Percentiles rank a stretch among this genome's conserved stretches.
Evolutionary conservation across 1,140 invertebrate species (phyloP).

Genomic region (Hylaeus volcanicus): DNA sequence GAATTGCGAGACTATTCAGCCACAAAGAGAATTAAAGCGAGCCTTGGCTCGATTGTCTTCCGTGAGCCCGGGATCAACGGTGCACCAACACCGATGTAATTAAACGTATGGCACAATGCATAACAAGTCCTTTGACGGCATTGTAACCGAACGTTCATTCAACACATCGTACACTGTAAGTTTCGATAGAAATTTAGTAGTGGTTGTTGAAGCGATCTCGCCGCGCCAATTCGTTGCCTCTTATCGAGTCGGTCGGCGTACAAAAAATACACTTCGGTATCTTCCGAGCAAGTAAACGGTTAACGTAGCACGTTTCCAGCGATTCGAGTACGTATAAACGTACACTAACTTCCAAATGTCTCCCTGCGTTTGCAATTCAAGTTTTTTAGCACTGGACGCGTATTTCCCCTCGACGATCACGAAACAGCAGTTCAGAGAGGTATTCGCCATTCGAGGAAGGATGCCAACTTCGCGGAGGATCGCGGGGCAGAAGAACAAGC

Average conservation of each 20-base stretch:
- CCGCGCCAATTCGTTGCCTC: not conserved
- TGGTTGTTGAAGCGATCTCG: conserved; percentile 5
- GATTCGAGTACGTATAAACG: not conserved
- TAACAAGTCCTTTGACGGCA: conserved; percentile 21
- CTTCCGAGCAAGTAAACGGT: not conserved
- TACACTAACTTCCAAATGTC: not conserved
- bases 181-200: conserved; percentile 7
- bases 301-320: not conserved
- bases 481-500: conserved; percentile 26
- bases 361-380: not conserved
- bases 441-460: conserved; percentile 17
- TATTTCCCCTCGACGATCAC: conserved; percentile 20
- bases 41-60: conserved; percentile 35
- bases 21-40: conserved; percentile 25
- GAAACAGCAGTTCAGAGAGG: conserved; percentile 26
- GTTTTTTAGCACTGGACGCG: conserved; percentile 7
- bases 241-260: no score
- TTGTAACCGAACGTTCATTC: conserved; percentile 18
- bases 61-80: conserved; percentile 31
- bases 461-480: conserved; percentile 1
- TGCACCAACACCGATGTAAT: conserved; percentile 32
- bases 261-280: no score
- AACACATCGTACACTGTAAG: conserved; percentile 13
- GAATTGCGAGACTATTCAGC: conserved; percentile 17
- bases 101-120: conserved; percentile 40